A percentile compares a stretch with the other conserved stretches of the same genome.
Evolutionary conservation across 2,797 vertebrate genomes (phyloP).

Genomic region (Poeciliopsis paucimaculata): DNA sequence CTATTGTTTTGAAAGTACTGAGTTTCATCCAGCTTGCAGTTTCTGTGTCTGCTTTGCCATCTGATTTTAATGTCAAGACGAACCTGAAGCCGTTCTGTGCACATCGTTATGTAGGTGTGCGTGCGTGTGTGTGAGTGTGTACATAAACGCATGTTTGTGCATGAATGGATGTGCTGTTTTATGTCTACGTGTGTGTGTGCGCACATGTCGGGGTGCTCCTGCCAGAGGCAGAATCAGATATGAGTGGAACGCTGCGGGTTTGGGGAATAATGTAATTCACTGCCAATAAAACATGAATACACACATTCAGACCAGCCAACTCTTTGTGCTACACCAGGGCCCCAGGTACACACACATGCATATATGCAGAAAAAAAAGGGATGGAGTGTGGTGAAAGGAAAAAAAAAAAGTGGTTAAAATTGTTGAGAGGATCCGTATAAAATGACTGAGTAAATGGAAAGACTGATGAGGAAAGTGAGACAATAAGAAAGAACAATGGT

Average conservation of each 20-base stretch:
- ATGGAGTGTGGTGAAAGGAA: slow-evolving; percentile 18
- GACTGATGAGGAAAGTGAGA: slow-evolving; percentile 1
- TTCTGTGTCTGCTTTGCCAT: slow-evolving; percentile 56
- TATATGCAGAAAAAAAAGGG: slow-evolving; percentile 13
- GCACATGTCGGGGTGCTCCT: slow-evolving; percentile 38
- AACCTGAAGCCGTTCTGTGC: slow-evolving; percentile 37
- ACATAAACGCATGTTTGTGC: slow-evolving; percentile 14
- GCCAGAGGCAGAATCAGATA: slow-evolving; percentile 77
- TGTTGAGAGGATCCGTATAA: slow-evolving; percentile 3
- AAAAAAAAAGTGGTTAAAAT: slow-evolving; percentile 21
- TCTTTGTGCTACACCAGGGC: slow-evolving; percentile 48
- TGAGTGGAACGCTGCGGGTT: slow-evolving; percentile 80
- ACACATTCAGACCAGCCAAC: slow-evolving; percentile 72
- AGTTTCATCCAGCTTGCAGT: slow-evolving; percentile 64
- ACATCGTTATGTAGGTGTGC: not conserved
- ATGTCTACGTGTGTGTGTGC: slow-evolving; percentile 1
- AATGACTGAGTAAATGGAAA: slow-evolving; percentile 3
- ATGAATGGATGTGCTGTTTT: slow-evolving; percentile 12
- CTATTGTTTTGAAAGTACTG: slow-evolving; percentile 67
- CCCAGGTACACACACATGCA: slow-evolving; percentile 42
- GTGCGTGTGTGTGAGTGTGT: slow-evolving; percentile 25
- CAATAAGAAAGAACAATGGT: not conserved
- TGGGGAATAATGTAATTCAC: slow-evolving; percentile 76
- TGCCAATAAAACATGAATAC: slow-evolving; percentile 83
- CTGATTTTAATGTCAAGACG: slow-evolving; percentile 65